Evolutionary conservation across 2,797 vertebrate species (phyloP), one percentile per base, ranked within the genome.

Genomic region (Malurus splendens): DNA sequence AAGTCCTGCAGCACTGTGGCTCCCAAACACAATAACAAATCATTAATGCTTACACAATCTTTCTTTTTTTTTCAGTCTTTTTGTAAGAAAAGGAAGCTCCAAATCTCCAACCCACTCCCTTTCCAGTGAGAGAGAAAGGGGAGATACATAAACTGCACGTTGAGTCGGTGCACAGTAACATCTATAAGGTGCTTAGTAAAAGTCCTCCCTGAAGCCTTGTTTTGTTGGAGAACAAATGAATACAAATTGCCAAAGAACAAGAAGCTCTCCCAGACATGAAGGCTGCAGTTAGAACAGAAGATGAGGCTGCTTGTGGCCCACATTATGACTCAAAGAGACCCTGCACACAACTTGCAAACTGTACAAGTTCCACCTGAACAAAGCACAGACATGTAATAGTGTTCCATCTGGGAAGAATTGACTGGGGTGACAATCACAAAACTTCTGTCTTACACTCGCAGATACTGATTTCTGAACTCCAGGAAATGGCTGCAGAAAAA

Each of bases 1-100:
- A 81, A 94, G 81, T 93, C 86, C 92, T 90, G 61, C 89, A 94
- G 94, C 85, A 90, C 71, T 79, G 90, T 59, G 74, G 68, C 66
- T 92, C 86, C 68, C 65, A 85, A 67, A 82, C 70, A 78, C 82
- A 89, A 33, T 57, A 89, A 91, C 87, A 86, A 90, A 93, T 92
- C 88, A 85, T 89, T 78, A 93, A 76, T 54, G 64, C 56, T 87
- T 90, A 73, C 60, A 79, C 36, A 77, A 68, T 62, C 17, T 54
- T 45, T 22, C 23, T 68, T 61, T 24, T 59, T 50, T 71, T 32
- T 13, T 33, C 9, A 4, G 7, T 41, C 12, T 48, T 55, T 39
- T 41, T 67, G 33, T 6, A 36, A 72, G 41, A 85, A 60, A 82
- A 68, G 12, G 19, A 65, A 36, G n/a, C 28, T 93, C 47, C 74